phyloP scores from a whole-genome alignment of 2,888 invertebrate genomes.

The Gortyna flavago region DNA sequence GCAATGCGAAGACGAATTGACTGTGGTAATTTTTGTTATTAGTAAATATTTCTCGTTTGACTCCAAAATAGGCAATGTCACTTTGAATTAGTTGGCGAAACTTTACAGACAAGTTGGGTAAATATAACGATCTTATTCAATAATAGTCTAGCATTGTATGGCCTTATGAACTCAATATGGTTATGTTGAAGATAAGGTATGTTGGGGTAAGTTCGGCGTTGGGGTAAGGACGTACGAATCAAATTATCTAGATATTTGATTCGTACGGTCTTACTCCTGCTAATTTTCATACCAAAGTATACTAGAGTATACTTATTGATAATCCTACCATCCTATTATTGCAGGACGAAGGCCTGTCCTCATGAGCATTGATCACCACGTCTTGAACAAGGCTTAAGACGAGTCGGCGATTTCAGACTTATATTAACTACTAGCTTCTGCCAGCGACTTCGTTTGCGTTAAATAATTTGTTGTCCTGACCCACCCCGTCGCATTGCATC shows the following conservation, averaged over 20 bases:
- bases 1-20: not conserved
- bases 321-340: not conserved
- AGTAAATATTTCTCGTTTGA: not conserved
- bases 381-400: not conserved
- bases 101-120: not conserved
- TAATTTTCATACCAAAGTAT: not conserved
- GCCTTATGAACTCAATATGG: not conserved
- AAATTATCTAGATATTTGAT: no score
- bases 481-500: no score
- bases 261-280: no score
- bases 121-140: not conserved
- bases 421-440: not conserved
- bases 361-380: not conserved
- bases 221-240: no score
- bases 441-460: no score
- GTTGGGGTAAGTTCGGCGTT: no score
- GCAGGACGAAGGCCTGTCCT: not conserved
- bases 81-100: conserved; percentile 2
- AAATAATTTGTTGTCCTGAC: no score
- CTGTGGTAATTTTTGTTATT: not conserved
- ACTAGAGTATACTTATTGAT: not conserved
- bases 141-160: not conserved
- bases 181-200: not conserved
- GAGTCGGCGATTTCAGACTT: not conserved
- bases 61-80: not conserved